Evolutionary conservation across 1,140 invertebrate genomes (phyloP), one percentile per base, ranked within the genome.

Genomic region (Anastrepha obliqua): DNA sequence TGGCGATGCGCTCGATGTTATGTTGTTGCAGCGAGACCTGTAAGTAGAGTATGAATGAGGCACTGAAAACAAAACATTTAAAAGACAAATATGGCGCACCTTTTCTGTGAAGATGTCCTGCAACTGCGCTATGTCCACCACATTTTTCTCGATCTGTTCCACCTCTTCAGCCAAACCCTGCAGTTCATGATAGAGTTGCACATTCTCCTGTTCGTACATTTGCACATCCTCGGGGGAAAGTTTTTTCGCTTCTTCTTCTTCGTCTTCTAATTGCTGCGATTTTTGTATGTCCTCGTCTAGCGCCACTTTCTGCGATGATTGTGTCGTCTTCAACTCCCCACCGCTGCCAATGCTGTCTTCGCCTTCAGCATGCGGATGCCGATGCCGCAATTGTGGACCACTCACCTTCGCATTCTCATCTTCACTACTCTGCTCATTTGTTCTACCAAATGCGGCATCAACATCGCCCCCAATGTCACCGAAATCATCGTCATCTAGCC

Each of bases 41-140:
- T 95, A 88, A 88, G 62, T 67, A 51, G 47, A 39, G 9, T 20
- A 65, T 65, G 29, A 29, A 29, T 29, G 29, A 29, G 29, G 29
- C 29, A 29, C 29, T 29, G 29, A 29, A 29, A 29, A 29, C n/a
- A 29, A 29, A 29, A 29, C 29, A 29, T 29, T 29, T 29, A 29
- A 29, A 29, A 29, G 29, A 62, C 3, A 42, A 62, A 17, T 60
- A 42, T 0, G 58, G 65, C 44, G 8, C 51, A 99, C 97, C 94
- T 99, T 99, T 93, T 99, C 98, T 7, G 98, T 97, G 90, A 99
- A 99, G 88, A 98, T 96, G 93, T 99, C 97, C 93, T 99, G 99
- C n/a, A 99, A 94, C 93, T 98, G 97, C 85, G 98, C 97, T 89
- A 99, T 99, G 92, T 99, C 97, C 3, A 98, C 96, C 2, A 99